Conservation (phyloP, 1,140 invertebrate genomes). For the Eciton burchellii region DNA sequence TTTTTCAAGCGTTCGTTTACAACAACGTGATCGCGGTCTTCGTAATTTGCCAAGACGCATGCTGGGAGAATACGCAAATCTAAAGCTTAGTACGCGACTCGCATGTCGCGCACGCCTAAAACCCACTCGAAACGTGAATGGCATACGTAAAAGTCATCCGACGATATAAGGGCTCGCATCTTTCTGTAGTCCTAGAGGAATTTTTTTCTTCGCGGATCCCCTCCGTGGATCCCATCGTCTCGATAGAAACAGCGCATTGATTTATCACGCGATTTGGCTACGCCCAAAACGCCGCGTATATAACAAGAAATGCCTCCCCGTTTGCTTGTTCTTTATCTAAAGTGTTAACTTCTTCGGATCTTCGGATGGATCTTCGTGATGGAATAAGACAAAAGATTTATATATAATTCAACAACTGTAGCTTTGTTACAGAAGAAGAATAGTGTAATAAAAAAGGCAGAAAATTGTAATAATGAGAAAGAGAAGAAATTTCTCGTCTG, state of each 20-base stretch:
- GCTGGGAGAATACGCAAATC: not conserved
- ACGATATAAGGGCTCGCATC: not conserved
- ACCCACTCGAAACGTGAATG: conserved; percentile 20
- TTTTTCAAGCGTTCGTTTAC: conserved; percentile 28
- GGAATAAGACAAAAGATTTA: too few relatives aligned
- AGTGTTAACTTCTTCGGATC: too few relatives aligned
- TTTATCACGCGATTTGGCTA: conserved; percentile 22
- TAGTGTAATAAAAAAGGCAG: too few relatives aligned
- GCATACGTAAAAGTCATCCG: conserved; percentile 36
- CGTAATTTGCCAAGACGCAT: conserved; percentile 5
- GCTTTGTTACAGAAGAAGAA: too few relatives aligned
- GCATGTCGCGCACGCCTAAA: not conserved
- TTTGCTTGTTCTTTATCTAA: not conserved
- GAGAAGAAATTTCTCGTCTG: too few relatives aligned
- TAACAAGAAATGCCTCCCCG: not conserved
- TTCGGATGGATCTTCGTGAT: too few relatives aligned
- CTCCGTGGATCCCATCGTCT: not conserved
- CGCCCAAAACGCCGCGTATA: not conserved
- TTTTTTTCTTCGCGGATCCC: not conserved
- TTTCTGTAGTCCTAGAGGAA: not conserved
- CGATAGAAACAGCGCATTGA: not conserved
- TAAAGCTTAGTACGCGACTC: conserved; percentile 1
- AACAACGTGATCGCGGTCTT: not conserved
- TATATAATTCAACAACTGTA: too few relatives aligned
- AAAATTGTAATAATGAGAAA: too few relatives aligned